Evolutionary conservation across 2,888 invertebrate species (phyloP), one percentile per base, ranked within the genome.

Genomic region (Phalangium opilio): DNA sequence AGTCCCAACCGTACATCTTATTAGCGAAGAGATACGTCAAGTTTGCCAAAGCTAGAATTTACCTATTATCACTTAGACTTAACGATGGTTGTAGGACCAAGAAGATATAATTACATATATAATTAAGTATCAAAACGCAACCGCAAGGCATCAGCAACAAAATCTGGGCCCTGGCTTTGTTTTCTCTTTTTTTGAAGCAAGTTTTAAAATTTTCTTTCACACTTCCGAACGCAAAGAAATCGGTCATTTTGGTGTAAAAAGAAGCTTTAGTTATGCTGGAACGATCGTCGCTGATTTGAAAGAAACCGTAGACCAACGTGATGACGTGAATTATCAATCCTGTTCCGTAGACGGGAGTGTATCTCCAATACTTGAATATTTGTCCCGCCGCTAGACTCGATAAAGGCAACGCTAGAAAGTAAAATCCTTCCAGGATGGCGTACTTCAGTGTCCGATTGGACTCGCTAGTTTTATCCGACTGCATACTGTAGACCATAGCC

Each of bases 381-480:
- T 20, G 44, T 8, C 51, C 51, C 1, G 41, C 17, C 3, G 47
- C 32, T 3, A 19, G 14, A 11, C 51, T 49, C 5, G 27, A 27
- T 27, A 52, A 15, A 51, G 73, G 72, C 60, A 74, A 72, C 36
- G 83, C 83, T 55, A 86, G 67, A 65, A 85, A 85, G 55, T 81
- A 74, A 44, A 56, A 49, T 39, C 51, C 18, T 33, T 55, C 51
- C 47, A 53, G 33, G 10, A 55, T 5, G 2, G 49, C 47, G 20
- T 50, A 47, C 38, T 51, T 47, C 32, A 52, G 33, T 3, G 54
- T 53, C 17, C 54, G 45, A 12, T 49, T 41, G 2, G 21, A 35
- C 8, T 20, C 40, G 7, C 7, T 45, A 3, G 52, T 48, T 4
- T 50, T 45, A 19, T 54, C 54, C 0, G 54, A 41, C 27, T 27